Percentiles rank a stretch among this genome's conserved stretches.
These are phyloP conservation scores for Turdus rufiventris DNA, from an alignment of 2,113 vertebrate genomes.

Conservation along the genomic window DNA sequence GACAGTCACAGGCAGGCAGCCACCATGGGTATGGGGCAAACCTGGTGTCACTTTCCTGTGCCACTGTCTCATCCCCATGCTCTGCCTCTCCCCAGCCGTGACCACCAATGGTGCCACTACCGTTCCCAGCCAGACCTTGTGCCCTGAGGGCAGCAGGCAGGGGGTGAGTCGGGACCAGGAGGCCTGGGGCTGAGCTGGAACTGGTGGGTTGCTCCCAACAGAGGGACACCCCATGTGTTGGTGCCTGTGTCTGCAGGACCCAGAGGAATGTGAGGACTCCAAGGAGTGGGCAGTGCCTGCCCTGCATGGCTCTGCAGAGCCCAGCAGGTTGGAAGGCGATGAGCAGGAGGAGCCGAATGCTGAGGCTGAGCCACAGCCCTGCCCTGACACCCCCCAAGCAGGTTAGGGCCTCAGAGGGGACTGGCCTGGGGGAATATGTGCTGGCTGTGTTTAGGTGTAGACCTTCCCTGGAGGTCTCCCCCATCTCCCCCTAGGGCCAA, in stretches of 20 bases:
- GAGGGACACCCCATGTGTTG: fast-evolving
- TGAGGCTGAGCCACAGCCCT: neutral
- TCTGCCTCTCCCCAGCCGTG: neutral
- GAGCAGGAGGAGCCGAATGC: neutral
- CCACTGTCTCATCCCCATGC: neutral
- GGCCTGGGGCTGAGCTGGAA: neutral
- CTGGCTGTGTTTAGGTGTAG: neutral
- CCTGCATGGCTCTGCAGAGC: fast-evolving
- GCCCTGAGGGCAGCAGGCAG: neutral
- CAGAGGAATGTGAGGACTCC: neutral
- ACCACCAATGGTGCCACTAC: neutral
- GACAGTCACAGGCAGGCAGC: neutral
- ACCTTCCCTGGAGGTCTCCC: neutral
- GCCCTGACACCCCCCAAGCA: neutral
- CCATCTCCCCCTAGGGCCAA: neutral
- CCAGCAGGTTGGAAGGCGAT: fast-evolving
- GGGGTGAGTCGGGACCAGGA: neutral
- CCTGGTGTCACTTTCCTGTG: neutral
- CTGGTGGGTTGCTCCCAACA: neutral
- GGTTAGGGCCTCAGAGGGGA: neutral
- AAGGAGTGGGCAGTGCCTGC: fast-evolving
- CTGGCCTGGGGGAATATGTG: fast-evolving
- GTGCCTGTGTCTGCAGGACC: neutral
- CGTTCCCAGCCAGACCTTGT: fast-evolving
- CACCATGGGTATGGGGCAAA: neutral